These are phyloP conservation scores for Lutjanus argentimaculatus DNA, from an alignment of 2,797 vertebrate species.

Conservation along the genomic window DNA sequence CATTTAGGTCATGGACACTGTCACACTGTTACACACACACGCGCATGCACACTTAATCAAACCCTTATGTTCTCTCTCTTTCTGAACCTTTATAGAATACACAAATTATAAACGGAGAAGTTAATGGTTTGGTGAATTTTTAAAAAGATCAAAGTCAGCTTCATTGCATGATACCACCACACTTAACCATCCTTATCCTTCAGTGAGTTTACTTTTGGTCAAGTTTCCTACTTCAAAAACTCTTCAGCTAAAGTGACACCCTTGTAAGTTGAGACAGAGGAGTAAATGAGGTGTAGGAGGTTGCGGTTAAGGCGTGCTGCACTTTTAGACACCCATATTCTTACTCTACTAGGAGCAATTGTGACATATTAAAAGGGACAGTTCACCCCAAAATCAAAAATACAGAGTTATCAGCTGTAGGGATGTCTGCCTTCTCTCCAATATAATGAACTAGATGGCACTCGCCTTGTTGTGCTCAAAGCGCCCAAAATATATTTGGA, in stretches of 20 bases:
- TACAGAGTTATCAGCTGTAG: no score
- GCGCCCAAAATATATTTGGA: no score
- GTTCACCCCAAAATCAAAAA: no score
- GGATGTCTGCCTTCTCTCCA: no score
- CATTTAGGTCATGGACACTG: slow-evolving; percentile 42
- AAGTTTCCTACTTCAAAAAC: slow-evolving; percentile 41
- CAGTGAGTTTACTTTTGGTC: slow-evolving; percentile 13
- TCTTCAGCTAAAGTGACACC: slow-evolving; percentile 30
- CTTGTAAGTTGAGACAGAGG: slow-evolving; percentile 46
- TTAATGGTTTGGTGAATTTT: background rate
- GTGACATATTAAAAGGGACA: background rate
- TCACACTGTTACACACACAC: slow-evolving; percentile 1
- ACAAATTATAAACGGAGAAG: background rate
- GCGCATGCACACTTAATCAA: background rate
- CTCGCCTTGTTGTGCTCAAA: no score
- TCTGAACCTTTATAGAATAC: background rate
- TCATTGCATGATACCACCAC: no score
- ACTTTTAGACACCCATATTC: slow-evolving; percentile 14
- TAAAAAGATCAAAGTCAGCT: background rate
- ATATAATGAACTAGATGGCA: no score
- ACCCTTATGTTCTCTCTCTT: background rate
- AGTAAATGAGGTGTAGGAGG: slow-evolving; percentile 49
- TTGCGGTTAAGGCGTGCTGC: slow-evolving; percentile 3
- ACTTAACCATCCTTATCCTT: background rate
- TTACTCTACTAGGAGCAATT: background rate